Conservation (phyloP, 2,113 vertebrate genomes). For the Meles meles region DNA sequence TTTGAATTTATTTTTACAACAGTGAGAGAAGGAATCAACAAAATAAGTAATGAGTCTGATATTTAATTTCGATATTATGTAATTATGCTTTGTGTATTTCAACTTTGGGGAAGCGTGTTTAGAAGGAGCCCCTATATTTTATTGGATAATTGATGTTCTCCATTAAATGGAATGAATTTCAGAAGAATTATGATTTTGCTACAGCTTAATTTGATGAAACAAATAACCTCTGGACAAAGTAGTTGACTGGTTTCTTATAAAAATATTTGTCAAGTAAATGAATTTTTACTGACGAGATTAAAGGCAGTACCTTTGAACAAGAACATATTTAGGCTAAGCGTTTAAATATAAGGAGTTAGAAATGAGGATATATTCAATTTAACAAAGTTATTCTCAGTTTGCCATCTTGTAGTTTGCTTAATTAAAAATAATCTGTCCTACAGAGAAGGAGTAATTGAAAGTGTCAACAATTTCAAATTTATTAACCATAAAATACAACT, state of each 20-base stretch:
- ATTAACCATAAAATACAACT: not conserved
- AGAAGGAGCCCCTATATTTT: not conserved
- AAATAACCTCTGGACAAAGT: not conserved
- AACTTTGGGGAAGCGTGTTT: not conserved
- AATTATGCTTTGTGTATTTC: not conserved
- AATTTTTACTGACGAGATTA: not conserved
- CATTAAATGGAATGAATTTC: not conserved
- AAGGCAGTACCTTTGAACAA: not conserved
- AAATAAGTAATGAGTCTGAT: not conserved
- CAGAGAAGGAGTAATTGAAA: not conserved
- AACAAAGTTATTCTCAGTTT: not conserved
- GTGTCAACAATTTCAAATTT: not conserved
- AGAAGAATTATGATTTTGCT: not conserved
- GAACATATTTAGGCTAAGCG: not conserved
- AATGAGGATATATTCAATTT: not conserved
- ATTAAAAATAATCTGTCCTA: not conserved
- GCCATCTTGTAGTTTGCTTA: not conserved
- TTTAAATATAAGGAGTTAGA: not conserved
- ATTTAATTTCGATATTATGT: constrained; percentile 14
- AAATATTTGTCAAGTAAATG: not conserved
- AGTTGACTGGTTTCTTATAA: not conserved
- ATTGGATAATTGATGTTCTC: not conserved
- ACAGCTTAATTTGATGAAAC: not conserved
- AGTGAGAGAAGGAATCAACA: not conserved
- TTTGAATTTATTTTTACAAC: not conserved